Base-by-base conservation (phyloP, 1,140 invertebrate species). In the Lutraria rhynchaena region DNA sequence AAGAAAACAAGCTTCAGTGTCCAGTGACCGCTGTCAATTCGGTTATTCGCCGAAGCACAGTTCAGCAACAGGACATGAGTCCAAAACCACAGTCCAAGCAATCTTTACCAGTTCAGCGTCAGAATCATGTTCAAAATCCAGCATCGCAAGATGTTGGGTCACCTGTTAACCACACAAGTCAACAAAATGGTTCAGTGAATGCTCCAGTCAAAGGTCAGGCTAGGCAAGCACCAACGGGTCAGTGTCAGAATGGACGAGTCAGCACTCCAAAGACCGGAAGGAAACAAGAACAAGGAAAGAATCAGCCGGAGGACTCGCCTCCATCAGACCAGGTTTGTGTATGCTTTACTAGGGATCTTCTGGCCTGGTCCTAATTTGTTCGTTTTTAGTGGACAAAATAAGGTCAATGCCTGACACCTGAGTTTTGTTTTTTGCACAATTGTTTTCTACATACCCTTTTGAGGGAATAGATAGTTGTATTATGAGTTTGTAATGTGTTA, bases 251-350 rank as follows among this genome's bases (percentile, higher is more conserved):
- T 31, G 57, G 69, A 35, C 46, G 65, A 1, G n/a, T 53, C 1
- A 61, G 24, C 24, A 51, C 65, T 1, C 37, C 67, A 13, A 49
- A 22, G 13, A 33, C 22, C 5, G 33, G 65, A 5, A 53, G 51
- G 49, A 65, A 17, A 22, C 58, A 65, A 61, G 69, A 81, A 27
- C 55, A 49, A 27, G 27, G 31, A 11, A 71, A 57, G 44, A 44
- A 3, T 24, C 61, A 60, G 49, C 57, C 33, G 24, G 67, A 81
- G 9, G 69, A 63, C 1, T 67, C 78, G 15, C 78, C 78, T 33
- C 69, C 69, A 27, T 67, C 69, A 29, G 78, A 81, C 29, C 78
- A 81, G 70, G 78, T 81, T 11, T 33, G 51, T 44, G 24, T 73
- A 24, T 41, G n/a, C n/a, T n/a, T n/a, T n/a, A n/a, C n/a, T n/a